Conservation (phyloP, 2,888 invertebrate genomes). For the Siphlonurus alternatus region DNA sequence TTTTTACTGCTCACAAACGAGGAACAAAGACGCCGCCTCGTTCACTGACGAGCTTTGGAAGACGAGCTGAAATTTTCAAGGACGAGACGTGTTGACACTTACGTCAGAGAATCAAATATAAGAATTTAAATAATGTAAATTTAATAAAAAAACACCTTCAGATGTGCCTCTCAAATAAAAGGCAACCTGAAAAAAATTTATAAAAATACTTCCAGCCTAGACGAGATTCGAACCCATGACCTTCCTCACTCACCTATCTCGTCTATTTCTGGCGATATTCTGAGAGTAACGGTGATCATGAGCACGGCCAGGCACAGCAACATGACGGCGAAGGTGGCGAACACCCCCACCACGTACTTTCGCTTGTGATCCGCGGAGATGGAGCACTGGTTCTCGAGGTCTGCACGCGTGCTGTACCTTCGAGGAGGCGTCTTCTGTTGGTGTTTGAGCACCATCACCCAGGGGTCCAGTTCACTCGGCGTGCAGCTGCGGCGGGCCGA, state of each 20-base stretch:
- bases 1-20: too few relatives aligned
- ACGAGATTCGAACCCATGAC: too few relatives aligned
- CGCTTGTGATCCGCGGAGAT: slow-evolving; percentile 8
- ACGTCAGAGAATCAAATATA: too few relatives aligned
- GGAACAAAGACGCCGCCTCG: too few relatives aligned
- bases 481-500: not conserved
- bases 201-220: too few relatives aligned
- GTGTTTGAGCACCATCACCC: not conserved
- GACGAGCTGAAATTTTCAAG: too few relatives aligned
- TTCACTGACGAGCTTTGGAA: too few relatives aligned
- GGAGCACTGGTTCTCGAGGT: not conserved
- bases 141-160: too few relatives aligned
- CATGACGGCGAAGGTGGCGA: slow-evolving; percentile 10
- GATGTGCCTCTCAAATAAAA: too few relatives aligned
- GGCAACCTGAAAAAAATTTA: too few relatives aligned
- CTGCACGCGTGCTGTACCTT: not conserved
- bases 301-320: slow-evolving; percentile 11
- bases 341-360: slow-evolving; percentile 11
- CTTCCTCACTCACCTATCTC: slow-evolving; percentile 10
- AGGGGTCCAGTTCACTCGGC: not conserved
- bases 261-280: slow-evolving; percentile 10
- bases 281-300: slow-evolving; percentile 12
- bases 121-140: too few relatives aligned
- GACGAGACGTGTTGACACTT: too few relatives aligned
- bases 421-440: not conserved